phyloP scores from a whole-genome alignment of 2,113 vertebrate species.

The Tragelaphus strepsiceros region DNA sequence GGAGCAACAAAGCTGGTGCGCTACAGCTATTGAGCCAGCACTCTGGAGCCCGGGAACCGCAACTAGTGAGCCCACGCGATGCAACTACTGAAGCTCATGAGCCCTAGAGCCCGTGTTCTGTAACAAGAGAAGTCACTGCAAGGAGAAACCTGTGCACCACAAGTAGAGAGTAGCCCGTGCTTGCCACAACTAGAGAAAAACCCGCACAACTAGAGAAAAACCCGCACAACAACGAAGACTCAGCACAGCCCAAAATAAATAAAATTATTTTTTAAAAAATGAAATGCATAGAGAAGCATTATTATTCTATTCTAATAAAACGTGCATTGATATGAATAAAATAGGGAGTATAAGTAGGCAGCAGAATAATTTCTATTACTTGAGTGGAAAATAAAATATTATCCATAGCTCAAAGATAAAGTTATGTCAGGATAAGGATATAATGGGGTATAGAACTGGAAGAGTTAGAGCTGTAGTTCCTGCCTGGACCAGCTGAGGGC shows the following conservation, averaged over 20 bases:
- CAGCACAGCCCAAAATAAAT: background rate
- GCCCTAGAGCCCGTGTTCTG: background rate
- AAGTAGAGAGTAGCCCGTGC: background rate
- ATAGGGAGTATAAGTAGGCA: background rate
- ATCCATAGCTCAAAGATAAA: background rate
- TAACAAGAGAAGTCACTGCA: background rate
- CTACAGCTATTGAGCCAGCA: background rate
- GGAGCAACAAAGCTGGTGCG: background rate
- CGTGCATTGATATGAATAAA: background rate
- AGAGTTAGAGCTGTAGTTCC: background rate
- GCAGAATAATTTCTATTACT: background rate
- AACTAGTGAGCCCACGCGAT: background rate
- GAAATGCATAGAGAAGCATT: background rate
- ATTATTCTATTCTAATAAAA: background rate
- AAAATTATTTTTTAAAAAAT: background rate
- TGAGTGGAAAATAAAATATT: background rate
- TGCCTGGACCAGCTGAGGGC: conserved; percentile 14
- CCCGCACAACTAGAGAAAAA: background rate
- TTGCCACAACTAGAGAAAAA: background rate
- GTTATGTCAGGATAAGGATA: background rate
- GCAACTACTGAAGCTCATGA: background rate
- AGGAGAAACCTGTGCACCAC: background rate
- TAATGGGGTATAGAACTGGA: background rate
- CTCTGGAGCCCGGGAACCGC: rapidly evolving
- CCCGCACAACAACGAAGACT: background rate